Percentiles rank a stretch among this genome's conserved stretches.
Conservation (phyloP, 2,113 vertebrate genomes). For the Todiramphus saurophagus region DNA sequence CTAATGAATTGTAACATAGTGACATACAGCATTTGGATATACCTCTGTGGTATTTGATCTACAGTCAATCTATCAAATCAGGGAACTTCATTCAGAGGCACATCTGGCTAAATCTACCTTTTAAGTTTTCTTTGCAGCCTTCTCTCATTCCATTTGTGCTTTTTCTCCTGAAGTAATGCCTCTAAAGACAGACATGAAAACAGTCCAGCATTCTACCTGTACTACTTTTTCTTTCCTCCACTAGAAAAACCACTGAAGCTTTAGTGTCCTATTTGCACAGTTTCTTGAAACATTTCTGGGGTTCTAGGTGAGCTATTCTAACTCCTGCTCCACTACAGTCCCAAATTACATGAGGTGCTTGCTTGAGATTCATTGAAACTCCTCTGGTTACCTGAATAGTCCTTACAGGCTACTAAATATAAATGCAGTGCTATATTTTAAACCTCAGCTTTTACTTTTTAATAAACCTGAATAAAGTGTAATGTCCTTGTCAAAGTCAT, state of each 20-base stretch:
- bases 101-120: not conserved
- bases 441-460: conserved; percentile 21
- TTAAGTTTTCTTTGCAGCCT: not conserved
- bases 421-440: not conserved
- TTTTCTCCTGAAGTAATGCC: not conserved
- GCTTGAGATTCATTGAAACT: not conserved
- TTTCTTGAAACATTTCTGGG: not conserved
- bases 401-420: not conserved
- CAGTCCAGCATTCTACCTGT: not conserved
- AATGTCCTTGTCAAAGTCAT: conserved; percentile 51
- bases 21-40: not conserved
- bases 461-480: not conserved
- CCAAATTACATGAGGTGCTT: not conserved
- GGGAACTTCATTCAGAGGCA: not conserved
- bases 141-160: not conserved
- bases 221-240: not conserved
- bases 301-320: not conserved
- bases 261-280: not conserved
- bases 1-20: not conserved
- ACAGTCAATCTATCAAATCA: not conserved
- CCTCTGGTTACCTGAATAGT: not conserved
- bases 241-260: not conserved
- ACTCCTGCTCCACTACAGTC: not conserved
- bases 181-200: not conserved
- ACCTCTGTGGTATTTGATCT: not conserved